phyloP scores from a whole-genome alignment of 2,888 invertebrate species.

The Neoitamus cyanurus region DNA sequence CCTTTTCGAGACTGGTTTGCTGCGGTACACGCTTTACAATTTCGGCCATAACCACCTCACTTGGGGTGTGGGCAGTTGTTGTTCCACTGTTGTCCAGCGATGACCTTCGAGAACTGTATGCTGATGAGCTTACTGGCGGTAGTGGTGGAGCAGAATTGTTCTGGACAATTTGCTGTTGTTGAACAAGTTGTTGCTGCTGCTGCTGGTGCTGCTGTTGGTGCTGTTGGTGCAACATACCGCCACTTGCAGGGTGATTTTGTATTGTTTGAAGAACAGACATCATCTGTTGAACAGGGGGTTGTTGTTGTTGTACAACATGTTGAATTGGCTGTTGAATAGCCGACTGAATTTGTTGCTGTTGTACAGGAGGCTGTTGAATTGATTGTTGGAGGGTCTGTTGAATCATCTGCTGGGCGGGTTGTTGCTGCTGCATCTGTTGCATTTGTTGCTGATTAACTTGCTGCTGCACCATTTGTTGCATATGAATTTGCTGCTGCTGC shows the following conservation, averaged over 20 bases:
- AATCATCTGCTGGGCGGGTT: constrained; percentile 54
- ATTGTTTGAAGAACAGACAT: constrained; percentile 33
- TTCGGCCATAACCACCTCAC: constrained; percentile 49
- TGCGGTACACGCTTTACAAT: constrained; percentile 56
- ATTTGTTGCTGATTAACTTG: constrained; percentile 42
- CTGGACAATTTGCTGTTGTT: constrained; percentile 60
- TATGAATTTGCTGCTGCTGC: not conserved
- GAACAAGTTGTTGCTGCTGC: constrained; percentile 52
- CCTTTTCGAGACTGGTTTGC: constrained; percentile 61
- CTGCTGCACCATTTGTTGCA: not conserved
- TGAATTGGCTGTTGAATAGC: constrained; percentile 40
- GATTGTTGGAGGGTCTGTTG: constrained; percentile 55
- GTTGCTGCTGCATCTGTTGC: constrained; percentile 48
- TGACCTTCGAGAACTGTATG: constrained; percentile 63
- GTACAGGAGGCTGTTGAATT: constrained; percentile 43
- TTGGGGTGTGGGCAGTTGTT: constrained; percentile 55
- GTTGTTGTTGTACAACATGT: constrained; percentile 10
- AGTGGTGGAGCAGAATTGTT: constrained; percentile 52
- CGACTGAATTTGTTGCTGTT: constrained; percentile 12
- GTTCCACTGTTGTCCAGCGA: constrained; percentile 61
- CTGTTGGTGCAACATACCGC: not conserved
- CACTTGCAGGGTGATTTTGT: not conserved
- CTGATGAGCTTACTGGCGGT: constrained; percentile 62
- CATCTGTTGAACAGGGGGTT: not conserved
- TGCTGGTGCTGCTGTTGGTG: constrained; percentile 48